These are phyloP conservation scores for Chiroxiphia lanceolata DNA, from an alignment of 2,797 vertebrate genomes.

Conservation along the genomic window DNA sequence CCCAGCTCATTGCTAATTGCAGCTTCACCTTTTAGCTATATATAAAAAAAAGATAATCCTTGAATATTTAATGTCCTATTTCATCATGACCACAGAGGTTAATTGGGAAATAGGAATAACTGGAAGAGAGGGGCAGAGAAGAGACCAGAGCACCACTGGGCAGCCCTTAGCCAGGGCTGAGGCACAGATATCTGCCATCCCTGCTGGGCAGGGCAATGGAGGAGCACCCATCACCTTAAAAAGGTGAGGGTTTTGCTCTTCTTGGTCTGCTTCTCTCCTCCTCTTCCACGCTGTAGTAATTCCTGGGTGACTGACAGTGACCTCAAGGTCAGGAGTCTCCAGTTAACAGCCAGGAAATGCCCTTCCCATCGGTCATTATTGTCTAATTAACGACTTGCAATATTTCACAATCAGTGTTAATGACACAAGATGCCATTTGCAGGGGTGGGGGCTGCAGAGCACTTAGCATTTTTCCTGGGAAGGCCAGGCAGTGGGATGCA, in stretches of 20 bases:
- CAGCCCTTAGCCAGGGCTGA: not conserved
- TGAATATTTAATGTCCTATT: not conserved
- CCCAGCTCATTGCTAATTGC: not conserved
- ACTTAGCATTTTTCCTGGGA: not conserved
- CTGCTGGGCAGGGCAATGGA: not conserved
- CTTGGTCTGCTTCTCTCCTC: not conserved
- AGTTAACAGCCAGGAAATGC: constrained; percentile 51
- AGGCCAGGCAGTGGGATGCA: not conserved
- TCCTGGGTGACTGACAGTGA: constrained; percentile 24
- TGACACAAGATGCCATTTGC: not conserved
- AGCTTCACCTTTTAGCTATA: not conserved
- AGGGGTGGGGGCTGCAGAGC: not conserved
- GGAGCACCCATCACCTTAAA: fast-evolving
- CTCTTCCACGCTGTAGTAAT: not conserved
- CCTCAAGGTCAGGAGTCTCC: constrained; percentile 20
- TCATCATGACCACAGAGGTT: not conserved
- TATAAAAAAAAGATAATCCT: not conserved
- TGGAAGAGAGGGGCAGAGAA: not conserved
- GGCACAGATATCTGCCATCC: not conserved
- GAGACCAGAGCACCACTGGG: not conserved
- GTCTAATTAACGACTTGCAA: constrained; percentile 39
- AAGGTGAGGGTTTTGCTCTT: not conserved
- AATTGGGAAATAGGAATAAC: not conserved
- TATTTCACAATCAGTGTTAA: not conserved
- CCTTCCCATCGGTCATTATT: constrained; percentile 39